phyloP scores from a whole-genome alignment of 2,888 invertebrate species.

The Malthinus flaveolus region DNA sequence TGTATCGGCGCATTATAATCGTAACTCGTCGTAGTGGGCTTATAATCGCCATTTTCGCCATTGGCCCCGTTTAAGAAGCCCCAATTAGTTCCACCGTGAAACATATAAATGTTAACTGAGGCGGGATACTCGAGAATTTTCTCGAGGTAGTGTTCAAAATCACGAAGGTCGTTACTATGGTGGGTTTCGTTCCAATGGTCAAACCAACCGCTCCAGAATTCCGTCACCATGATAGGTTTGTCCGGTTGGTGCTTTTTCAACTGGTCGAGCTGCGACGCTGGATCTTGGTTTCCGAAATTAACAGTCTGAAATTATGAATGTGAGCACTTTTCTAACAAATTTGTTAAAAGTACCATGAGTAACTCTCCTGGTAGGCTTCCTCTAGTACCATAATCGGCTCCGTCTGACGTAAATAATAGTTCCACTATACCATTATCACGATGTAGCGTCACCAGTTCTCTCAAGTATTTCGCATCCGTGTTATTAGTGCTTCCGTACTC shows the following conservation, averaged over 20 bases:
- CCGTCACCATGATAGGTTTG: constrained; percentile 59
- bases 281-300: constrained; percentile 57
- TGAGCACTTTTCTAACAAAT: constrained; percentile 33
- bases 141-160: constrained; percentile 30
- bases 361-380: constrained; percentile 39
- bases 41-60: constrained; percentile 36
- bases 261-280: constrained; percentile 50
- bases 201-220: constrained; percentile 65
- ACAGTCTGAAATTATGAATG: constrained; percentile 55
- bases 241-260: constrained; percentile 54
- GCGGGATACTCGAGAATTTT: constrained; percentile 48
- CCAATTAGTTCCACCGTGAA: constrained; percentile 87
- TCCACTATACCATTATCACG: constrained; percentile 52
- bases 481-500: constrained; percentile 77
- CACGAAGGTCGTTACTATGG: constrained; percentile 35
- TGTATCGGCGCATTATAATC: constrained; percentile 80
- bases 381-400: constrained; percentile 26
- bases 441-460: constrained; percentile 50
- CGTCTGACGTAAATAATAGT: constrained; percentile 60
- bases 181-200: constrained; percentile 57
- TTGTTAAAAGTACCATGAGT: constrained; percentile 4
- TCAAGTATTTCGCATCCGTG: constrained; percentile 52
- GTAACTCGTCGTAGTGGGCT: constrained; percentile 53
- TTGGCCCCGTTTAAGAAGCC: constrained; percentile 62
- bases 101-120: constrained; percentile 89